These are phyloP conservation scores for Elachura formosa DNA, from an alignment of 2,113 vertebrate genomes.

Conservation along the genomic window DNA sequence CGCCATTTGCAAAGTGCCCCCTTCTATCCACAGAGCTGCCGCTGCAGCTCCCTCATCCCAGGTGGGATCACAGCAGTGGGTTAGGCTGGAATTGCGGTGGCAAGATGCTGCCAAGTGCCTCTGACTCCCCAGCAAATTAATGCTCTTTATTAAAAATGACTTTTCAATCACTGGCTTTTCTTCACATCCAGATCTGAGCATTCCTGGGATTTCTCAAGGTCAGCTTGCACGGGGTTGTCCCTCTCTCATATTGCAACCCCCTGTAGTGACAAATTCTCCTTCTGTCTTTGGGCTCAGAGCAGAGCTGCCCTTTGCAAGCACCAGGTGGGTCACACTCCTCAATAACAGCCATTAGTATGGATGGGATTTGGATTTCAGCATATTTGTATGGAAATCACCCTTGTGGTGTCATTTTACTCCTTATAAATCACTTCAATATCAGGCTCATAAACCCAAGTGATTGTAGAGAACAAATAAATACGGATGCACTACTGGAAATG, in stretches of 20 bases:
- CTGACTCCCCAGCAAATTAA: background rate
- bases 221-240: background rate
- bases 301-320: background rate
- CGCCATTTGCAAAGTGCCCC: background rate
- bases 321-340: background rate
- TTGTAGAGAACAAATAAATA: background rate
- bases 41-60: background rate
- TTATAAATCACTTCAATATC: background rate
- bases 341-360: background rate
- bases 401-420: background rate
- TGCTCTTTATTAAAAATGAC: background rate
- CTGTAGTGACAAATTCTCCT: background rate
- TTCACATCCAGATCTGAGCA: accelerated
- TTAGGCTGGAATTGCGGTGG: background rate
- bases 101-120: background rate
- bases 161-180: background rate
- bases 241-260: background rate
- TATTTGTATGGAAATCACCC: background rate
- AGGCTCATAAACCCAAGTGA: background rate
- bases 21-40: background rate
- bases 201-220: background rate
- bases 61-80: background rate
- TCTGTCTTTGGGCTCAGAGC: background rate
- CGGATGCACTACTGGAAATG: background rate
- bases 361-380: background rate